A percentile compares a stretch with the other conserved stretches of the same genome.
Evolutionary conservation across 2,113 vertebrate genomes (phyloP).

Genomic region (Odocoileus hemionus): DNA sequence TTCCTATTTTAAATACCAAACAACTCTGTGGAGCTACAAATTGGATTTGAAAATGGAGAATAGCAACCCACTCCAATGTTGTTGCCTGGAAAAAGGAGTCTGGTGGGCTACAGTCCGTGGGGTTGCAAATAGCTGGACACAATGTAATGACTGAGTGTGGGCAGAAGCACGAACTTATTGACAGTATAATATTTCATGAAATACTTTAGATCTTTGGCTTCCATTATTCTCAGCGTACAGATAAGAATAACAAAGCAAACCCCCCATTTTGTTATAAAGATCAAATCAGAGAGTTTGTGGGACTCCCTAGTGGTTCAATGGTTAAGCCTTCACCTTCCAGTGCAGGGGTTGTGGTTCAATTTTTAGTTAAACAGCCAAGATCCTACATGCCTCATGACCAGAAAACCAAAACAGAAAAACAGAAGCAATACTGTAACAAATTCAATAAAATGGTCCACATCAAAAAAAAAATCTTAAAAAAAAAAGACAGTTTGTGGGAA

Average conservation of each 20-base stretch:
- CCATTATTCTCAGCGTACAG: neutral
- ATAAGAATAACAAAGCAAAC: neutral
- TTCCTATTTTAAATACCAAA: neutral
- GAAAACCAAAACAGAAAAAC: neutral
- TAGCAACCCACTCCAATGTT: neutral
- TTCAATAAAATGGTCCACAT: neutral
- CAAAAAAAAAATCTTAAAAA: neutral
- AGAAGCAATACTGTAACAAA: neutral
- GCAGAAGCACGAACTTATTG: neutral
- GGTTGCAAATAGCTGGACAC: neutral
- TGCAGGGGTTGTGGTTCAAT: neutral
- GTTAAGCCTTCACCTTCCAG: neutral
- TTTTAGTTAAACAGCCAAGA: neutral
- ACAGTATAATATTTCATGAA: neutral
- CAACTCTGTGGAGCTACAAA: neutral
- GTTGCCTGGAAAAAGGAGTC: neutral
- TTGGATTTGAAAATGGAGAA: neutral
- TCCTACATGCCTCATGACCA: neutral
- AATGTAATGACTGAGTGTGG: neutral
- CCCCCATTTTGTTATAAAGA: neutral
- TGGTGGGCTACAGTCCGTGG: neutral
- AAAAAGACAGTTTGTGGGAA: neutral
- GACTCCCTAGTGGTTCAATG: neutral
- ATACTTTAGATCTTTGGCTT: neutral
- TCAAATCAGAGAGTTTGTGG: neutral